Conservation (phyloP, 2,113 vertebrate species). For the Tapirus terrestris region DNA sequence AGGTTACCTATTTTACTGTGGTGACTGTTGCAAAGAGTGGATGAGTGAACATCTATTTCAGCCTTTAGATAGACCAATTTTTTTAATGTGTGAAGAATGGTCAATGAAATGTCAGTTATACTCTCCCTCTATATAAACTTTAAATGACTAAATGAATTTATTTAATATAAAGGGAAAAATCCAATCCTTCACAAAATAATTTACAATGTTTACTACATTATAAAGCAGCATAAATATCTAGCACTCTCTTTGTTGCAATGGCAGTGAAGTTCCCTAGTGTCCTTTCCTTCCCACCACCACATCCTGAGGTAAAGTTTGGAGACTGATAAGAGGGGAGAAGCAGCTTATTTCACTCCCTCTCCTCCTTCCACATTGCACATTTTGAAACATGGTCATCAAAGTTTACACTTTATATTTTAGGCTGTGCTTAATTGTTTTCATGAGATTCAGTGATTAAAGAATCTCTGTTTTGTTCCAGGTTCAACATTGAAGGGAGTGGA, state of each 20-base stretch:
- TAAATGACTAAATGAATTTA: not conserved
- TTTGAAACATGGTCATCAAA: not conserved
- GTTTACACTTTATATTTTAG: not conserved
- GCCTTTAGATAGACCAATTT: not conserved
- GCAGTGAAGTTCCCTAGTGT: not conserved
- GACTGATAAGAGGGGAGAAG: not conserved
- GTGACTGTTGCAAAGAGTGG: not conserved
- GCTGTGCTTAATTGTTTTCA: not conserved
- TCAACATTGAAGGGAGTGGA: not conserved
- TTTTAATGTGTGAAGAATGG: not conserved
- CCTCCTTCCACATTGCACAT: not conserved
- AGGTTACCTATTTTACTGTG: not conserved
- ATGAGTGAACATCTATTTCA: not conserved
- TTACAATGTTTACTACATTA: not conserved
- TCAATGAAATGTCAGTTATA: not conserved
- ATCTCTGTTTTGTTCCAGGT: slow-evolving; percentile 56
- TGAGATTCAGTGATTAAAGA: not conserved
- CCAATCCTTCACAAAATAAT: not conserved
- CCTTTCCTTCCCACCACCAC: not conserved
- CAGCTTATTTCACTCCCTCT: not conserved
- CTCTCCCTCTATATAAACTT: not conserved
- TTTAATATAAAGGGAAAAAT: not conserved
- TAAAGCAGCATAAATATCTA: not conserved
- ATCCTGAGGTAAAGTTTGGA: not conserved
- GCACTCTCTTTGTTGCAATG: not conserved